Evolutionary conservation across 2,113 vertebrate species (phyloP), one percentile per base, ranked within the genome.

Genomic region (Etheostoma cragini): DNA sequence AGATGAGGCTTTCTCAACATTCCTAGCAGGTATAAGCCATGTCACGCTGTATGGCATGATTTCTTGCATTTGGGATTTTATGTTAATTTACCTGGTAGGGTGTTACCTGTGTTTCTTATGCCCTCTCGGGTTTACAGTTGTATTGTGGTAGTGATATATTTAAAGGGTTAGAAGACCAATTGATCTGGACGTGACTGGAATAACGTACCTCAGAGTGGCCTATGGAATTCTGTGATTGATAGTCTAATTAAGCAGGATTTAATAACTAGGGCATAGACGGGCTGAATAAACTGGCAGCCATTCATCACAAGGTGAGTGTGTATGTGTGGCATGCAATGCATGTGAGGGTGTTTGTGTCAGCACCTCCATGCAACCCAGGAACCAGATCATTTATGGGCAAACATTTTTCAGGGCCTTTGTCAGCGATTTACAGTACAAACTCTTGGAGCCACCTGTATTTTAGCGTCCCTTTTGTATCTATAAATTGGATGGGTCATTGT

Each of bases 211-310:
- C 24, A 22, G 57, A 57, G 76, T 84, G 61, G 81, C 78, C 87
- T 63, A 45, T 84, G 76, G 80, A 91, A 90, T 86, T 80, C 10
- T 5, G 74, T 94, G 93, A 95, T 94, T 92, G 91, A 93, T 94
- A 78, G 93, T 93, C 89, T 92, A 94, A 91, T 94, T 93, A 95
- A 89, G 84, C 69, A 54, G 61, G 70, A 77, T 93, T 94, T 94
- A 94, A 95, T 95, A 94, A 94, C 92, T 76, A 79, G 88, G 85
- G 87, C 89, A 88, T 84, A 84, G 87, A 91, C 86, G 47, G 73
- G 85, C 82, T 89, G 83, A 89, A 87, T 78, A 82, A 82, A 81
- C 80, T 82, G 84, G 84, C 76, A 86, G 79, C 77, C 84, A 93
- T 94, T 94, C 90, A 94, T 94, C 93, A 94, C 89, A 26, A 76